phyloP scores from a whole-genome alignment of 2,888 invertebrate genomes.

The Scaptomyza cyrtandrae region DNA sequence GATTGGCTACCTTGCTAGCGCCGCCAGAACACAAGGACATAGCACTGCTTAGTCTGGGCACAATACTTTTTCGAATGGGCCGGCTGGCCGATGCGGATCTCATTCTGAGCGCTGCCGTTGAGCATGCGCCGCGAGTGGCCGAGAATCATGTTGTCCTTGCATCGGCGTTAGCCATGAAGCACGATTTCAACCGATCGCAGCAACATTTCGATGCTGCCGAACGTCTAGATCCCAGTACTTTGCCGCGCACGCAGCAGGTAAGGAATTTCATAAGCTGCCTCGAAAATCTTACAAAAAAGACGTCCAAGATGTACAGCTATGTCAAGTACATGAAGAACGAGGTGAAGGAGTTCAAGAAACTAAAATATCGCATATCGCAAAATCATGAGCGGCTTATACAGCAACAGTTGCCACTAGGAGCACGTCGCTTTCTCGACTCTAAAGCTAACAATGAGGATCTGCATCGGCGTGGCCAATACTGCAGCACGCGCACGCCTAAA shows the following conservation, averaged over 20 bases:
- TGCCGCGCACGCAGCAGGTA: slow-evolving; percentile 78
- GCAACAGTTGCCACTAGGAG: slow-evolving; percentile 82
- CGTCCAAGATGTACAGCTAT: slow-evolving; percentile 82
- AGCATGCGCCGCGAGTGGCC: slow-evolving; percentile 80
- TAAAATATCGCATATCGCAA: slow-evolving; percentile 79
- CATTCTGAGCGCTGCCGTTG: slow-evolving; percentile 79
- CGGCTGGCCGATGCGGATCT: slow-evolving; percentile 80
- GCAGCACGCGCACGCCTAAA: slow-evolving; percentile 81
- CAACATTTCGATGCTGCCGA: slow-evolving; percentile 81
- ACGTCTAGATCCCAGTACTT: slow-evolving; percentile 78
- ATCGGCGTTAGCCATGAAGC: slow-evolving; percentile 80
- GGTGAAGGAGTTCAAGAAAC: slow-evolving; percentile 80
- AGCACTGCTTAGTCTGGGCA: slow-evolving; percentile 82
- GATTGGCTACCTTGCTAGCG: slow-evolving; percentile 79
- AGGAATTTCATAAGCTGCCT: slow-evolving; percentile 82
- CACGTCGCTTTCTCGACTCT: slow-evolving; percentile 76
- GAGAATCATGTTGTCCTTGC: slow-evolving; percentile 83
- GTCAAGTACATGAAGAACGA: slow-evolving; percentile 83
- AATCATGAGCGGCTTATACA: slow-evolving; percentile 82
- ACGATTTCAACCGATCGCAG: slow-evolving; percentile 82
- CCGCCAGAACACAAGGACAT: slow-evolving; percentile 81
- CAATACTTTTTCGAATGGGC: slow-evolving; percentile 81
- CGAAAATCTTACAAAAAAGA: slow-evolving; percentile 81
- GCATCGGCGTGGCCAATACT: slow-evolving; percentile 82
- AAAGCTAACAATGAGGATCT: slow-evolving; percentile 79